Conservation (phyloP, 1,140 invertebrate genomes). For the Rhagoletis pomonella region DNA sequence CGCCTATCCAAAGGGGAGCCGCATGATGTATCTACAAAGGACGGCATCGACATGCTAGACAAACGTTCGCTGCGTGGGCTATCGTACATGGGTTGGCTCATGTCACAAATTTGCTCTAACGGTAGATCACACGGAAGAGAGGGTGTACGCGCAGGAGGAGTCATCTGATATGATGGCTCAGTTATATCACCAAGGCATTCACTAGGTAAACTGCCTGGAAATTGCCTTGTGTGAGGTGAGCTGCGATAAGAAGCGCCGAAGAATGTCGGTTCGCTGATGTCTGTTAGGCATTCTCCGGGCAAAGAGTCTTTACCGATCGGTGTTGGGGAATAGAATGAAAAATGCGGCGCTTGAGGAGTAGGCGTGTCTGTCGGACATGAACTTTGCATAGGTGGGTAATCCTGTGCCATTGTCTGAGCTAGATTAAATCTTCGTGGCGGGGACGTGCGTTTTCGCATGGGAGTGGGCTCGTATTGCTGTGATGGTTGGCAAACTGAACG, state of each 20-base stretch:
- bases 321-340: slow-evolving; percentile 2
- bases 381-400: not conserved
- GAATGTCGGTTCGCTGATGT: not conserved
- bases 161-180: slow-evolving; percentile 32
- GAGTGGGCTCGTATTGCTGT: not conserved
- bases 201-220: slow-evolving; percentile 9
- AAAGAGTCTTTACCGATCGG: not conserved
- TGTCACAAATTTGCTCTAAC: slow-evolving; percentile 6
- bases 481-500: too few relatives aligned
- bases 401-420: not conserved
- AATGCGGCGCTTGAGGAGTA: slow-evolving; percentile 19
- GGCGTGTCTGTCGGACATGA: not conserved
- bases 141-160: slow-evolving; percentile 10
- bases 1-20: slow-evolving; percentile 18
- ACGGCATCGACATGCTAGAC: slow-evolving; percentile 37
- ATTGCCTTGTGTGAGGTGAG: not conserved
- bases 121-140: slow-evolving; percentile 5
- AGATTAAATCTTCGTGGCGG: slow-evolving; percentile 23
- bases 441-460: not conserved
- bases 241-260: not conserved
- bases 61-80: not conserved
- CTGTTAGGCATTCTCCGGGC: slow-evolving; percentile 2
- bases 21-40: slow-evolving; percentile 17
- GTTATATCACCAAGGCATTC: slow-evolving; percentile 48
- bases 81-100: not conserved